Conservation (phyloP, 2,113 vertebrate species). For the Centropristis striata region DNA sequence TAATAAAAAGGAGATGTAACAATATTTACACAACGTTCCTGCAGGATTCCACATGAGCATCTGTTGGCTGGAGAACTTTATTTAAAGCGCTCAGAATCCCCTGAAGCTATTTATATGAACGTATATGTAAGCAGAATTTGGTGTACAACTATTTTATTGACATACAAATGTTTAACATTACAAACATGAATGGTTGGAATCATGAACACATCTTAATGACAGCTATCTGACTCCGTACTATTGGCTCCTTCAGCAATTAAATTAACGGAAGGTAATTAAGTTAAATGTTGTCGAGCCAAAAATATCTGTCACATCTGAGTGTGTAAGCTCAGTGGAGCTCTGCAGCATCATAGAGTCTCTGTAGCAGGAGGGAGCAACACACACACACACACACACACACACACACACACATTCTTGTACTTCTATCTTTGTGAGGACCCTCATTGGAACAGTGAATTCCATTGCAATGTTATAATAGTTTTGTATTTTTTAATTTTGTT, state of each 20-base stretch:
- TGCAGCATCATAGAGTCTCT: constrained; percentile 58
- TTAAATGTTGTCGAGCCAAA: constrained; percentile 75
- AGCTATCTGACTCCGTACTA: too few relatives aligned
- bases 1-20: constrained; percentile 51
- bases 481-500: too few relatives aligned
- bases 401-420: too few relatives aligned
- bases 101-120: too few relatives aligned
- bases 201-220: too few relatives aligned
- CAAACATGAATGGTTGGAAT: too few relatives aligned
- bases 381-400: constrained; percentile 30
- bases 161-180: too few relatives aligned
- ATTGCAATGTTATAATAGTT: too few relatives aligned
- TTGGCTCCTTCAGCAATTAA: constrained; percentile 57
- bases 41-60: constrained; percentile 47
- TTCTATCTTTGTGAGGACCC: too few relatives aligned
- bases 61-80: constrained; percentile 55
- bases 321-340: constrained; percentile 49
- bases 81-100: constrained; percentile 50
- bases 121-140: too few relatives aligned
- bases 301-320: constrained; percentile 70
- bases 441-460: too few relatives aligned
- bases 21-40: constrained; percentile 70
- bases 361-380: constrained; percentile 59
- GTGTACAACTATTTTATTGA: too few relatives aligned
- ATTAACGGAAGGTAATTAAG: constrained; percentile 74